phyloP scores from a whole-genome alignment of 2,113 vertebrate species.

The Chionomys nivalis region DNA sequence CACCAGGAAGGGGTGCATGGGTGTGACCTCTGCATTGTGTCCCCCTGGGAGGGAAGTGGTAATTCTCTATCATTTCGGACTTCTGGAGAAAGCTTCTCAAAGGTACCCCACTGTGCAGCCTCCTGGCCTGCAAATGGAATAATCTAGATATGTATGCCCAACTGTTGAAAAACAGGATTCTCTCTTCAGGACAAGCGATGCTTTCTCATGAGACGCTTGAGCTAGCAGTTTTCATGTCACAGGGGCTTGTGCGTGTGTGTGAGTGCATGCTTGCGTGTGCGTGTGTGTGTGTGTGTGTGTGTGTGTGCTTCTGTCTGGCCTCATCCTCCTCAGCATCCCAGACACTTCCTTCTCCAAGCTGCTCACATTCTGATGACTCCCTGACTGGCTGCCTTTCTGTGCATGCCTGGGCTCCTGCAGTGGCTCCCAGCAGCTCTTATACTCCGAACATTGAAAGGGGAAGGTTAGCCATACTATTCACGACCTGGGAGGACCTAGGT shows the following conservation, averaged over 20 bases:
- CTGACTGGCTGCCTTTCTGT: background rate
- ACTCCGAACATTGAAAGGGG: background rate
- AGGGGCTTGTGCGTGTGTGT: background rate
- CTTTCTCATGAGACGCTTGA: background rate
- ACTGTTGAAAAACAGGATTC: background rate
- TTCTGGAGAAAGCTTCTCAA: background rate
- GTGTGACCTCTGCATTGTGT: background rate
- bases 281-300: too few relatives aligned
- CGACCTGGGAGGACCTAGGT: background rate
- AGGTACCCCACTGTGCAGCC: background rate
- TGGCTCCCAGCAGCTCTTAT: background rate
- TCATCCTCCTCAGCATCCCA: background rate
- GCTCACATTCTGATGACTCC: too few relatives aligned
- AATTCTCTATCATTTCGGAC: background rate
- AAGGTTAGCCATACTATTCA: background rate
- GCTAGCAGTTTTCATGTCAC: background rate
- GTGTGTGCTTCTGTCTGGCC: background rate
- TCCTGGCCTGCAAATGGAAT: background rate
- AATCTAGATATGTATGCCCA: background rate
- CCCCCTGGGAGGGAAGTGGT: background rate
- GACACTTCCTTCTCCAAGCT: background rate
- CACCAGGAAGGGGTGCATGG: background rate
- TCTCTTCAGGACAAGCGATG: background rate
- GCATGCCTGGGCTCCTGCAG: background rate
- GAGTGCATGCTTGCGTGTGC: too few relatives aligned